These are phyloP conservation scores for Tanytarsus gracilentus DNA, from an alignment of 2,888 invertebrate genomes.

Conservation along the genomic window DNA sequence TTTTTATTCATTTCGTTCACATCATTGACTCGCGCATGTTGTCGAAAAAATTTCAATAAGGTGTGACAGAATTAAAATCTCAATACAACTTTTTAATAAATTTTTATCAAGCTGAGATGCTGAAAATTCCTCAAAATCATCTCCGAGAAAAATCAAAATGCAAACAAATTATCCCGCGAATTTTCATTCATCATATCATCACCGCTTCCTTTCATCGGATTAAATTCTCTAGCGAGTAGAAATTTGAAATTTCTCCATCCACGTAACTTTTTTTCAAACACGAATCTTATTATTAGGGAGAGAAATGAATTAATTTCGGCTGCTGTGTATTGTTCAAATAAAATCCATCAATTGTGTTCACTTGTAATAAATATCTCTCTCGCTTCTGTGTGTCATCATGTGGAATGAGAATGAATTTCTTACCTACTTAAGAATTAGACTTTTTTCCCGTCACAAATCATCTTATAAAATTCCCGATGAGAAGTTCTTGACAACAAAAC, in stretches of 20 bases:
- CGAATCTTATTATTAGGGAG: slow-evolving; percentile 5
- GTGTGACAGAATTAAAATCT: background rate
- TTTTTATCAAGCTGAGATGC: background rate
- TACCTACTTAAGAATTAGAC: background rate
- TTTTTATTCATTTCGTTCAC: background rate
- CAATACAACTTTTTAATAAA: background rate
- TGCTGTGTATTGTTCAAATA: no score
- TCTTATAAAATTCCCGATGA: background rate
- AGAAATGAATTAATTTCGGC: no score
- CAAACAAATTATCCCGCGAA: background rate
- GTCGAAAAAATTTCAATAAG: background rate
- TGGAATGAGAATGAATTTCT: slow-evolving; percentile 18
- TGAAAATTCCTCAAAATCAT: no score
- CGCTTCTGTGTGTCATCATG: slow-evolving; percentile 24
- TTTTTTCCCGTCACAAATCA: background rate
- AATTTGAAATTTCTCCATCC: no score
- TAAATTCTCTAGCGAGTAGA: no score
- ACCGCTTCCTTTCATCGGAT: no score
- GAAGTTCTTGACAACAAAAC: background rate
- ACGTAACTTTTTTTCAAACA: slow-evolving; percentile 23
- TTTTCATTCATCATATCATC: no score
- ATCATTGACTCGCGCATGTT: background rate
- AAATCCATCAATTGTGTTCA: slow-evolving; percentile 21
- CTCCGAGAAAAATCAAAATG: background rate
- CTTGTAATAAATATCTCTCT: slow-evolving; percentile 27